phyloP scores from a whole-genome alignment of 2,888 invertebrate genomes.

The Eristalis pertinax region DNA sequence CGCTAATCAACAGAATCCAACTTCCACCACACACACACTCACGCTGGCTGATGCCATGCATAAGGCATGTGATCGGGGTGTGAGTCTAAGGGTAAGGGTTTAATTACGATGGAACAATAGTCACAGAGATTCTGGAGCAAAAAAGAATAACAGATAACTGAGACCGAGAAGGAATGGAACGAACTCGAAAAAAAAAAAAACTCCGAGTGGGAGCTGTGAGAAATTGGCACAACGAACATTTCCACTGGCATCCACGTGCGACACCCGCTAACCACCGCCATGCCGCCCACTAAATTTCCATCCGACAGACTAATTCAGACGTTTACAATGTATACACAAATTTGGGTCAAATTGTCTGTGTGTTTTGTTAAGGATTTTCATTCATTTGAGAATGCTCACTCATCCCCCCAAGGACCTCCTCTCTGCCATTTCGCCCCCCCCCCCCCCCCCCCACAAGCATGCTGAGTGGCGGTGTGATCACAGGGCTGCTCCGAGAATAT shows the following conservation, averaged over 20 bases:
- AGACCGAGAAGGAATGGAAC: not conserved
- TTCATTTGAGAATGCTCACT: slow-evolving; percentile 30
- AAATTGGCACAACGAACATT: slow-evolving; percentile 55
- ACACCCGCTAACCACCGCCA: not conserved
- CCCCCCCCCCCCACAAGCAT: not conserved
- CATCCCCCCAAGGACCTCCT: not conserved
- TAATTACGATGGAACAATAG: slow-evolving; percentile 67
- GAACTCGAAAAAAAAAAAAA: slow-evolving; percentile 2
- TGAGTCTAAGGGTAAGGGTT: slow-evolving; percentile 50
- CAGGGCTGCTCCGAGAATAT: slow-evolving; percentile 29
- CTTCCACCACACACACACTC: slow-evolving; percentile 1
- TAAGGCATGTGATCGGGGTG: slow-evolving; percentile 7
- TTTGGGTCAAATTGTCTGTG: slow-evolving; percentile 70
- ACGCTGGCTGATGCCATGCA: slow-evolving; percentile 7
- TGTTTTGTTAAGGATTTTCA: slow-evolving; percentile 52
- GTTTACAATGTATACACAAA: slow-evolving; percentile 60
- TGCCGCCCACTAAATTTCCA: slow-evolving; percentile 42
- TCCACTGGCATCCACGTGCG: slow-evolving; percentile 21
- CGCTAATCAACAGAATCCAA: slow-evolving; percentile 67
- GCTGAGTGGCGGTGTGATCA: slow-evolving; percentile 32
- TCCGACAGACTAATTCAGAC: slow-evolving; percentile 63
- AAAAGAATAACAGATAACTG: not conserved
- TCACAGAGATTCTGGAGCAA: slow-evolving; percentile 17
- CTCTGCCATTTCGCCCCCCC: too few relatives aligned
- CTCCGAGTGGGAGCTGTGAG: slow-evolving; percentile 16